These are phyloP conservation scores for Esox lucius DNA, from an alignment of 2,797 vertebrate genomes.

Conservation along the genomic window DNA sequence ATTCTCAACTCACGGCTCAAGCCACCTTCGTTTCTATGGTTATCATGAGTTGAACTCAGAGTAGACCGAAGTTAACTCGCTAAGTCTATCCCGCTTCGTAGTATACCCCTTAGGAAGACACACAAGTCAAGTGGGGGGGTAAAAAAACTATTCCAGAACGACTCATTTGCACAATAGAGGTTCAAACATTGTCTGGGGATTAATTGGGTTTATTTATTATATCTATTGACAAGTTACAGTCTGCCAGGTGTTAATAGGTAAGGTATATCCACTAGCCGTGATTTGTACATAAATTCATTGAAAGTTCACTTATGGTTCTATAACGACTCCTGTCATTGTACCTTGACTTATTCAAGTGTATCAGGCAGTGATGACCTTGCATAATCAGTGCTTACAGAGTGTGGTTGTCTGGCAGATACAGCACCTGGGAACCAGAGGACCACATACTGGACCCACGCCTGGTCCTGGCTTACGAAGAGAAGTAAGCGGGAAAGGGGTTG, in stretches of 20 bases:
- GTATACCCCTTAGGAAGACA: not conserved
- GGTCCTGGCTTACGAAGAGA: conserved; percentile 95
- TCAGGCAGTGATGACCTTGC: not conserved
- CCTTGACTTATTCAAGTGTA: not conserved
- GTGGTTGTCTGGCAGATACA: conserved; percentile 83
- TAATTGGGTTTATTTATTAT: not conserved
- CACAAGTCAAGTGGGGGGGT: not conserved
- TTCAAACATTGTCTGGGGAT: not conserved
- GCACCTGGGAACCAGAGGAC: conserved; percentile 98
- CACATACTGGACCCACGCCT: conserved; percentile 97
- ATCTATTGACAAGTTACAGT: not conserved
- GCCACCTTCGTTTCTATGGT: not conserved
- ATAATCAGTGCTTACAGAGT: not conserved
- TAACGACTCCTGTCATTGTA: not conserved
- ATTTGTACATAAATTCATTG: not conserved
- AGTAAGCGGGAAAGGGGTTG: conserved; percentile 76
- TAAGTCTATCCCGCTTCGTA: not conserved
- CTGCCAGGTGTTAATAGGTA: not conserved
- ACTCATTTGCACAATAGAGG: not conserved
- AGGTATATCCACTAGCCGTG: not conserved
- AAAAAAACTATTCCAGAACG: not conserved
- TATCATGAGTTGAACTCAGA: not conserved
- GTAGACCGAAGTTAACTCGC: not conserved
- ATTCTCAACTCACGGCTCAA: not conserved
- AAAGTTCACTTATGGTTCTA: not conserved